Base-by-base conservation (phyloP, 2,113 vertebrate genomes). In the Anarhynchus alexandrinus region DNA sequence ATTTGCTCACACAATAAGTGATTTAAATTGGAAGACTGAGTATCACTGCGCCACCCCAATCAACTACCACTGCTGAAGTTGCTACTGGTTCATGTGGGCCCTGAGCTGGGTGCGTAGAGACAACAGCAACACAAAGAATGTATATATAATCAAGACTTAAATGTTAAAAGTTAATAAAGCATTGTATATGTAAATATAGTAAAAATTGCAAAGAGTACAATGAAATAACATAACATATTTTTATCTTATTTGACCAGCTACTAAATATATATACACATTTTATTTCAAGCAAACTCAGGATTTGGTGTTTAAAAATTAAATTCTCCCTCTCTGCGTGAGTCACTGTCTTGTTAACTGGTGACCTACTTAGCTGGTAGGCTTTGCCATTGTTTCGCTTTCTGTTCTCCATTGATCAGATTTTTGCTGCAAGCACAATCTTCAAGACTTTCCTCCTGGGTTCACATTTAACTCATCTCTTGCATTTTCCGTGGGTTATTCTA, bases 321-420 rank as follows among this genome's bases (percentile, higher is more conserved):
- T 93, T 84, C 84, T 77, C 91, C 86, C 89, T 61, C 90, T 87
- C 87, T 27, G 80, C 11, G 6, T 62, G 89, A 95, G 76, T 32
- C 91, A n/a, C 78, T 26, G 66, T 30, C 96, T 96, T 72, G 95
- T 97, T 97, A 97, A 77, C 82, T 34, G 55, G 82, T 98, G 97
- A 98, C 97, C 97, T 97, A 97, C 94, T 97, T 98, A 82, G 76
- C 96, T 79, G 76, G 80, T 54, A 80, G 82, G 86, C 94, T 81
- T 42, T 77, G 3, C 85, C 90, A 83, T 74, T 93, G 93, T 96
- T 96, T 97, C 94, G 81, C 88, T 86, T 88, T 43, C 86, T 42
- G 52, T 34, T 92, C 95, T 77, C 81, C 3, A 97, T 95, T 98
- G 97, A 98, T 98, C 96, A 97, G 81, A 69, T 83, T 93, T 96